These are phyloP conservation scores for Amphipyra tragopoginis DNA, from an alignment of 2,888 invertebrate genomes.

Conservation along the genomic window DNA sequence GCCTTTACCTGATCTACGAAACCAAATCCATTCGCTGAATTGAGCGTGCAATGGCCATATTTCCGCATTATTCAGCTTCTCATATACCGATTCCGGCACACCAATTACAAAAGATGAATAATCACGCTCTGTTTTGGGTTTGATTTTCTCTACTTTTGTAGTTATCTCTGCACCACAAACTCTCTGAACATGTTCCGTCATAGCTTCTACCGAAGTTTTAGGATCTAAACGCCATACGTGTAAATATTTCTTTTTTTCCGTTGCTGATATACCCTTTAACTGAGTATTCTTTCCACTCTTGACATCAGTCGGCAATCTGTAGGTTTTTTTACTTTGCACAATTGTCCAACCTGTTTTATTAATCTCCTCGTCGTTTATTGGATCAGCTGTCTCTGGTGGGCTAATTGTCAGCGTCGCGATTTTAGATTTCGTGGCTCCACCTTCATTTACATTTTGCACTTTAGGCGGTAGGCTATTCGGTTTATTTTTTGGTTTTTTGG, in stretches of 20 bases:
- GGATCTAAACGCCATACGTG: background rate
- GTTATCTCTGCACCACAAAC: background rate
- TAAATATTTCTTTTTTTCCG: slow-evolving; percentile 1
- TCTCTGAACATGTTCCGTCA: background rate
- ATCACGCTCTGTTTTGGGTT: slow-evolving; percentile 7
- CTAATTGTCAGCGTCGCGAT: too few relatives aligned
- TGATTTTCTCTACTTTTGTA: slow-evolving; percentile 5
- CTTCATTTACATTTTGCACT: too few relatives aligned
- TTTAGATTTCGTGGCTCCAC: too few relatives aligned
- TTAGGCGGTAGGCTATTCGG: too few relatives aligned
- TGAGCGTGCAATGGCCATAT: slow-evolving; percentile 1
- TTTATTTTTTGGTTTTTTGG: too few relatives aligned
- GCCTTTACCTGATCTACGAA: background rate
- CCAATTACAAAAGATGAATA: slow-evolving; percentile 6
- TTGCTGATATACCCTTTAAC: background rate
- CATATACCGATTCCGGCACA: slow-evolving; percentile 1
- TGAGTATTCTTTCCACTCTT: background rate
- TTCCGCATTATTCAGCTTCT: background rate
- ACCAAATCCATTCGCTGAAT: slow-evolving; percentile 8
- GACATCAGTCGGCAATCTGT: background rate
- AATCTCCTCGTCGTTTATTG: too few relatives aligned
- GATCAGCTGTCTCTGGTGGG: too few relatives aligned
- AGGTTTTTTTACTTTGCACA: background rate
- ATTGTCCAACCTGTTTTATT: background rate
- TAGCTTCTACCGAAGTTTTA: background rate